These are phyloP conservation scores for Notarius lentiginosus DNA, from an alignment of 2,113 vertebrate genomes.

Conservation along the genomic window DNA sequence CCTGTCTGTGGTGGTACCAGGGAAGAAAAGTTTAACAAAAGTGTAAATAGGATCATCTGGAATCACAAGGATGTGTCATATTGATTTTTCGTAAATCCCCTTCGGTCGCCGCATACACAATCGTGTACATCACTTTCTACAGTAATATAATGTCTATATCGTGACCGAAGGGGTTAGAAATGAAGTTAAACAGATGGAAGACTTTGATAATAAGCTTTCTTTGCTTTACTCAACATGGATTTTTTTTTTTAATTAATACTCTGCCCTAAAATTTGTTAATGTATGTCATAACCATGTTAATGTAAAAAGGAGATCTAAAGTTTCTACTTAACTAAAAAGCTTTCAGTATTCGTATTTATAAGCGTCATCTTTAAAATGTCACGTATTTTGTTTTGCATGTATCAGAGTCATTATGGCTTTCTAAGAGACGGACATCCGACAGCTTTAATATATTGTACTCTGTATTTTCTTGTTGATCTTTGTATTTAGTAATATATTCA, in stretches of 20 bases:
- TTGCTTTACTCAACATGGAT: neutral
- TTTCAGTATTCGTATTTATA: conserved; percentile 68
- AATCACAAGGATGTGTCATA: neutral
- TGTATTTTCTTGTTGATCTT: conserved; percentile 64
- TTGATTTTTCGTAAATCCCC: neutral
- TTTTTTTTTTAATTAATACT: neutral
- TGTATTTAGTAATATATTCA: conserved; percentile 81
- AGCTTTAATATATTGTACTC: conserved; percentile 76
- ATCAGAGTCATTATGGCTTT: conserved; percentile 53
- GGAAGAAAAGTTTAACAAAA: neutral
- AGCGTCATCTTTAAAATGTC: conserved; percentile 71
- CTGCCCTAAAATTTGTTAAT: neutral
- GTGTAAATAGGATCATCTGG: conserved; percentile 25
- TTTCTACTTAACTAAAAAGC: conserved; percentile 69
- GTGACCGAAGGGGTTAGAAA: too few species aligned
- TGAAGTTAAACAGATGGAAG: too few species aligned
- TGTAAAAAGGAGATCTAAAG: conserved; percentile 36
- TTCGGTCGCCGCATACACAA: too few species aligned
- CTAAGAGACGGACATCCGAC: conserved; percentile 60
- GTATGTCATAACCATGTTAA: neutral
- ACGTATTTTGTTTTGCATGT: conserved; percentile 63
- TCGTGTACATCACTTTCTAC: too few species aligned
- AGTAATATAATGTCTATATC: too few species aligned
- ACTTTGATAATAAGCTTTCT: neutral
- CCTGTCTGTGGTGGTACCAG: neutral